Conservation (phyloP, 2,888 invertebrate species). For the Drosophila pseudotalamancana region DNA sequence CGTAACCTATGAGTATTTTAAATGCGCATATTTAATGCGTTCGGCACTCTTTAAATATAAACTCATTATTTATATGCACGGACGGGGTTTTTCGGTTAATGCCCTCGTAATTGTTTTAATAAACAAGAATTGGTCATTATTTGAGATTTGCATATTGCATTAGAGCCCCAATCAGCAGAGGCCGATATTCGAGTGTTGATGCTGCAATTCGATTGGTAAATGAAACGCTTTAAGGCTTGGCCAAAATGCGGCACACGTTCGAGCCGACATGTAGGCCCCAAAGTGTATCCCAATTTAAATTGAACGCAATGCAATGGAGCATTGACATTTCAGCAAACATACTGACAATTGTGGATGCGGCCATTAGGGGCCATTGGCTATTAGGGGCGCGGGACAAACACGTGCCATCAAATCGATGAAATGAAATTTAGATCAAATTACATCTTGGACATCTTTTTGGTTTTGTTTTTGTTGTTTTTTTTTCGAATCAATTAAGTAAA, state of each 20-base stretch:
- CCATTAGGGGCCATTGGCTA: neutral
- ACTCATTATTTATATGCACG: too few relatives aligned
- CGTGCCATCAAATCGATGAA: conserved; percentile 37
- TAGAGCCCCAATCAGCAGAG: conserved; percentile 14
- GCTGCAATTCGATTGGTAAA: conserved; percentile 26
- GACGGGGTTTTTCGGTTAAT: neutral
- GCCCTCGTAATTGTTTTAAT: conserved; percentile 3
- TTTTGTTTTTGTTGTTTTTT: neutral
- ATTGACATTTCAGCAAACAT: conserved; percentile 26
- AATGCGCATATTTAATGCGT: too few relatives aligned
- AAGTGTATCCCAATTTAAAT: conserved; percentile 40
- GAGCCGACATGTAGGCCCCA: conserved; percentile 3
- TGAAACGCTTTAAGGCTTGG: conserved; percentile 10
- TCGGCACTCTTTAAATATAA: too few relatives aligned
- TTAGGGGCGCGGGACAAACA: neutral
- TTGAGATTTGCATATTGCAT: conserved; percentile 25
- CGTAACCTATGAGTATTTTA: too few relatives aligned
- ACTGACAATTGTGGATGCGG: conserved; percentile 24
- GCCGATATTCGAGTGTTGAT: conserved; percentile 21
- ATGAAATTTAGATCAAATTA: conserved; percentile 57
- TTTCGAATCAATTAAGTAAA: conserved; percentile 63
- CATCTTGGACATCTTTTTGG: conserved; percentile 6
- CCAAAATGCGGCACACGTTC: conserved; percentile 39
- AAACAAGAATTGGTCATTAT: conserved; percentile 5
- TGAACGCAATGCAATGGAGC: conserved; percentile 37